A percentile compares a stretch with the other conserved stretches of the same genome.
phyloP scores from a whole-genome alignment of 1,140 invertebrate genomes.

The Scaptomyza hsui region DNA sequence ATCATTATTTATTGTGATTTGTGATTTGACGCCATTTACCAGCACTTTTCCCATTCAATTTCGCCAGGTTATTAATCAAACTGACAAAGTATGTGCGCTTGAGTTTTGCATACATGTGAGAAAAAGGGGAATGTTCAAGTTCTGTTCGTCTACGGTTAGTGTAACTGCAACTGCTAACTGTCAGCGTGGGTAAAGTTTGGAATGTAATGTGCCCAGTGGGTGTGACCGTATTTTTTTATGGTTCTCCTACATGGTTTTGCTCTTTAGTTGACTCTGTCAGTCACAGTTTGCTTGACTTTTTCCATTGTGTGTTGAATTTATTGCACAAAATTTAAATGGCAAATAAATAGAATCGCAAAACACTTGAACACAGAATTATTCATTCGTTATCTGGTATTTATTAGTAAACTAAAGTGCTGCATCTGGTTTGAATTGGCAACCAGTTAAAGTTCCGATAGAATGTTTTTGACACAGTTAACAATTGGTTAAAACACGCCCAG shows the following conservation, averaged over 20 bases:
- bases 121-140: conserved; percentile 1
- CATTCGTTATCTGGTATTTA: background rate
- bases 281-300: conserved; percentile 10
- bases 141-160: conserved; percentile 22
- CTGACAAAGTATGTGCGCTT: conserved; percentile 73
- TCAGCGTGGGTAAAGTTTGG: conserved; percentile 43
- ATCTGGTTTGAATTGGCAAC: background rate
- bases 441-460: background rate
- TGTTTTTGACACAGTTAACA: too few relatives aligned
- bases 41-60: conserved; percentile 15
- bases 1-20: conserved; percentile 79
- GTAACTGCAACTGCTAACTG: conserved; percentile 57
- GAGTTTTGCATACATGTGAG: conserved; percentile 54
- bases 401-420: too few relatives aligned
- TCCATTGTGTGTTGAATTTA: conserved; percentile 28
- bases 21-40: conserved; percentile 74
- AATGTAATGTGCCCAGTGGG: conserved; percentile 9
- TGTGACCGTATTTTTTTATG: background rate
- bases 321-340: conserved; percentile 11
- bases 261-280: conserved; percentile 46
- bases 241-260: conserved; percentile 60
- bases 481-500: too few relatives aligned
- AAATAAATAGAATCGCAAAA: background rate
- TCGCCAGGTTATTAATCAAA: conserved; percentile 70
- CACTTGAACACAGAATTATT: background rate